Evolutionary conservation across 2,797 vertebrate genomes (phyloP), one percentile per base, ranked within the genome.

Genomic region (Mus minutoides): DNA sequence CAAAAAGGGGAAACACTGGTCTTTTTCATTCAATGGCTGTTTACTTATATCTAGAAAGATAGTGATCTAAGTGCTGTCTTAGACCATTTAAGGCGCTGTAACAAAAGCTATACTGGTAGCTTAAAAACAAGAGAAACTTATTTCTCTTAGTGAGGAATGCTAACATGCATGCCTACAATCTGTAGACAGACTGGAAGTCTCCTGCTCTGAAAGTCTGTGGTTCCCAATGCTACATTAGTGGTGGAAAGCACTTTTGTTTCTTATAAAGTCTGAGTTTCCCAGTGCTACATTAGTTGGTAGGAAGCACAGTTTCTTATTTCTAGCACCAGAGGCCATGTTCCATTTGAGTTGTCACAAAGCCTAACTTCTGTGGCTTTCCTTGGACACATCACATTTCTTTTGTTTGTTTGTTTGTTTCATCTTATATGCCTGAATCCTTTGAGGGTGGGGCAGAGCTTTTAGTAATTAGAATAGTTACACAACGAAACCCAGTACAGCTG

Each of bases 381-480:
- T 95, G 87, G n/a, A 94, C 49, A 77, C 56, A 76, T 93, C 83
- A 12, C 8, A 84, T 94, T 89, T 92, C 56, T 22, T n/a, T 29
- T 26, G 46, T 13, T 24, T 37, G 31, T n/a, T 56, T 85, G 67
- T 91, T 43, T 95, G 69, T 56, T 85, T 96, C 94, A 73, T 69
- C 34, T 85, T 92, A 37, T 31, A 69, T 54, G 24, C 76, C 26
- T 31, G n/a, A 69, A 40, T 13, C 37, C 9, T 54, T 67, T 40
- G 31, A 3, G 7, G 34, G 52, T 11, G 19, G 34, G 22, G 49
- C 34, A 76, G 52, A 91, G 21, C 54, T 92, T 95, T 95, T 79
- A 95, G 80, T 92, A 97, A 97, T 89, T 94, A 91, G 62, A 94
- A 94, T 29, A 92, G 56, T n/a, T 92, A 94, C 71, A 54, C 92